phyloP scores from a whole-genome alignment of 2,113 vertebrate genomes.

The Tupaia chinensis region DNA sequence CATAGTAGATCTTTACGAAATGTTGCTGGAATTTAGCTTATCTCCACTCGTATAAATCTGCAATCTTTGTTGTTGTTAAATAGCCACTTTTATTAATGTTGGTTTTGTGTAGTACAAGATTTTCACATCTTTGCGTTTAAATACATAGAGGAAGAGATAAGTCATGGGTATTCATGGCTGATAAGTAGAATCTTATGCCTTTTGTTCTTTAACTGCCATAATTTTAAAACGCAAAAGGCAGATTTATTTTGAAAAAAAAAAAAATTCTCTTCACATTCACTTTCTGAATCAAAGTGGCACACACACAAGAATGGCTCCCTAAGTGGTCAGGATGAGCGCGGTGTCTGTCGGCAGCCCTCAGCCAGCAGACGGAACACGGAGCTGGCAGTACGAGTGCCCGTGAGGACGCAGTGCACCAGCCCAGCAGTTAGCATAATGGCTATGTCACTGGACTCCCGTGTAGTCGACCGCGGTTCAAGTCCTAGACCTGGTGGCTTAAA shows the following conservation, averaged over 20 bases:
- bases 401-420: not conserved
- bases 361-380: not conserved
- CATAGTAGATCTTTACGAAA: not conserved
- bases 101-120: not conserved
- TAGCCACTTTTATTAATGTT: not conserved
- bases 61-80: not conserved
- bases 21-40: conserved; percentile 12
- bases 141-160: not conserved
- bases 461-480: no score
- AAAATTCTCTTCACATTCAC: not conserved
- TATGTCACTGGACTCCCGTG: no score
- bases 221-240: not conserved
- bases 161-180: not conserved
- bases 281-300: not conserved
- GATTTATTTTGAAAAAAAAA: not conserved
- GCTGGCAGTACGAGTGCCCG: not conserved
- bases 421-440: no score
- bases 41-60: not conserved
- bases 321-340: not conserved
- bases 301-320: not conserved
- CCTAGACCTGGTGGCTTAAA: no score
- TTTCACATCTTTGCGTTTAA: conserved; percentile 38
- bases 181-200: not conserved
- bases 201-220: not conserved
- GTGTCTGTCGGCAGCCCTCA: not conserved